Percentiles rank a stretch among this genome's conserved stretches.
Conservation (phyloP, 2,888 invertebrate genomes). For the Drosophila nr. perissopoda region DNA sequence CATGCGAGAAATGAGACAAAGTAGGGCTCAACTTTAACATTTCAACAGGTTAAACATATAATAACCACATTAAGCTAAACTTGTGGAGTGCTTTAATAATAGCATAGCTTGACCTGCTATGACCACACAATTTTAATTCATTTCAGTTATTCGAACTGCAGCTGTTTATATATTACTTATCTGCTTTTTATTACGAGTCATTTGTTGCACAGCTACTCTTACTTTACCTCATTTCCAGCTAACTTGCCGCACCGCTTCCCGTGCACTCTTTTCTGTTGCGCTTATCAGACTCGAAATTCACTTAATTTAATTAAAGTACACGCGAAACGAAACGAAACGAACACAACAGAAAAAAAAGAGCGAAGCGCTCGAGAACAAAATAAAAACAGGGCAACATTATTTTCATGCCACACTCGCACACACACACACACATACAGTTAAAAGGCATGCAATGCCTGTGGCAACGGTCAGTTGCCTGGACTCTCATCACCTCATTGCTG, state of each 20-base stretch:
- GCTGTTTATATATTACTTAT: constrained; percentile 2
- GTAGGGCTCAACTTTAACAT: neutral
- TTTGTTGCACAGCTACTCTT: constrained; percentile 2
- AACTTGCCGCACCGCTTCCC: neutral
- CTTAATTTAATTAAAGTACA: constrained; percentile 76
- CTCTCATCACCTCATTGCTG: constrained; percentile 26
- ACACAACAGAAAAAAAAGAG: constrained; percentile 12
- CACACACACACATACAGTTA: neutral
- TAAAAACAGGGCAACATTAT: constrained; percentile 43
- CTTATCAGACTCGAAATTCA: constrained; percentile 70
- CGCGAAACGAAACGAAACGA: constrained; percentile 25
- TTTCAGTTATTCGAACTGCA: neutral
- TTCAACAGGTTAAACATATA: neutral
- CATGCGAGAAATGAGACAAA: neutral
- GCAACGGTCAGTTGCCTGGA: constrained; percentile 26
- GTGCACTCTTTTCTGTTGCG: constrained; percentile 29
- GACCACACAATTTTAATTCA: neutral
- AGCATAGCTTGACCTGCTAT: no score
- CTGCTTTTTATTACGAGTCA: neutral
- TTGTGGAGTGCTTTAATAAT: neutral
- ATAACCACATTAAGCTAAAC: neutral
- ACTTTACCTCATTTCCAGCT: neutral
- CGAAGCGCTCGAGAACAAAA: constrained; percentile 1
- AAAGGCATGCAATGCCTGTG: constrained; percentile 41
- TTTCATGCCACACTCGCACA: constrained; percentile 39